phyloP scores from a whole-genome alignment of 2,113 vertebrate genomes.

The Eclectus roratus region DNA sequence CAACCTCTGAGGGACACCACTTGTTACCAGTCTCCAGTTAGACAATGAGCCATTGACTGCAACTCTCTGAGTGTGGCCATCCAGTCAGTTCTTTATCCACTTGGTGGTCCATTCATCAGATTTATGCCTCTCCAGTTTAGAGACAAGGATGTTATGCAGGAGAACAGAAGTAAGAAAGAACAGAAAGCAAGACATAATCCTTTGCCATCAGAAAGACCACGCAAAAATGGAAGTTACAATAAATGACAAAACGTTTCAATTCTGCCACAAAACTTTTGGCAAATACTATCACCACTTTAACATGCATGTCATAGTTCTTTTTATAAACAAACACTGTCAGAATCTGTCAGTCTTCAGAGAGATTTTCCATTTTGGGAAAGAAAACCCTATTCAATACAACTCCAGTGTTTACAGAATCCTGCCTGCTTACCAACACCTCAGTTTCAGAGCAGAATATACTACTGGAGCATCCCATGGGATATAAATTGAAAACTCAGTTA shows the following conservation, averaged over 20 bases:
- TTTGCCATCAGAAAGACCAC: not conserved
- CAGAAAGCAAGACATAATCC: slow-evolving; percentile 7
- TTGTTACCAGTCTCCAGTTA: not conserved
- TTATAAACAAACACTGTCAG: not conserved
- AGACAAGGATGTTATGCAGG: not conserved
- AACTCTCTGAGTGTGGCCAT: not conserved
- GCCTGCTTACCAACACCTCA: not conserved
- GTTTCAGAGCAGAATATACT: not conserved
- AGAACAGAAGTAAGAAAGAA: not conserved
- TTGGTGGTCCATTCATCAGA: not conserved
- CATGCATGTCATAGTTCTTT: not conserved
- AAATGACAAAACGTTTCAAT: slow-evolving; percentile 40
- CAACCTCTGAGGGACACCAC: not conserved
- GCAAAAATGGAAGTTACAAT: slow-evolving; percentile 8
- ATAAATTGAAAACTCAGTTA: not conserved
- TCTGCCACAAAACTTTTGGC: not conserved
- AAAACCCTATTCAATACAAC: not conserved
- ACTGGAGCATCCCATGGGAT: not conserved
- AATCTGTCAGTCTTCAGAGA: not conserved
- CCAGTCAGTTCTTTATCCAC: not conserved
- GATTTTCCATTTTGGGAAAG: not conserved
- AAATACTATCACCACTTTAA: slow-evolving; percentile 7
- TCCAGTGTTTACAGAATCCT: not conserved
- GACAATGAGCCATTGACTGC: not conserved
- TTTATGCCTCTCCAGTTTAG: not conserved